A percentile compares a stretch with the other conserved stretches of the same genome.
These are phyloP conservation scores for Laothoe populi DNA, from an alignment of 2,888 invertebrate genomes.

Conservation along the genomic window DNA sequence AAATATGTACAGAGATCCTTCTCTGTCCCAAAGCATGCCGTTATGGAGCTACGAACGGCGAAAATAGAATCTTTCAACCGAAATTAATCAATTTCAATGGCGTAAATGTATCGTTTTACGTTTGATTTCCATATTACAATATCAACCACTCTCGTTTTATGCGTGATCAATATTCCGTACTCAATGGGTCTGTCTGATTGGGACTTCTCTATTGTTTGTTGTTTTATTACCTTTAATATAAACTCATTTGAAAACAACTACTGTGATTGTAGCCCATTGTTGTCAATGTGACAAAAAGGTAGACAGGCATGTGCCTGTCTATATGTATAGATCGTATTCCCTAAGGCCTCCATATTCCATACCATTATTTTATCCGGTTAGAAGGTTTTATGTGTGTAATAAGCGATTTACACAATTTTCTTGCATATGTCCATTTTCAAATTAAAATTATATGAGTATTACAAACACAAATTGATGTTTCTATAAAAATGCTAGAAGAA, in stretches of 20 bases:
- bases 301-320: background rate
- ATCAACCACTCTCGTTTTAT: constrained; percentile 28
- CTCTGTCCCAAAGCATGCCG: background rate
- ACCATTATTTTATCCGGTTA: background rate
- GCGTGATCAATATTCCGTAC: constrained; percentile 30
- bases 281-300: background rate
- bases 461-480: too few relatives aligned
- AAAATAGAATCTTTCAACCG: constrained; percentile 57
- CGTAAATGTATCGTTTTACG: constrained; percentile 36
- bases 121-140: constrained; percentile 30
- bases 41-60: constrained; percentile 47
- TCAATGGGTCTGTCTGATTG: constrained; percentile 28
- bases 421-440: too few relatives aligned
- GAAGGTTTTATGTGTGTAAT: too few relatives aligned
- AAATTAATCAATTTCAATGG: constrained; percentile 75
- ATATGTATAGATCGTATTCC: background rate
- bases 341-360: background rate
- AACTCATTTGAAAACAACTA: constrained; percentile 18
- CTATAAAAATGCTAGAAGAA: too few relatives aligned
- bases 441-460: too few relatives aligned
- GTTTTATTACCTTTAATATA: constrained; percentile 12
- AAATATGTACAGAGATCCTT: background rate
- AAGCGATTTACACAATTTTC: too few relatives aligned
- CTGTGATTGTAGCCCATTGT: constrained; percentile 7
- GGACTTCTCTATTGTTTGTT: constrained; percentile 11